Evolutionary conservation across 2,113 vertebrate genomes (phyloP).

Genomic region (Pseudonaja textilis): DNA sequence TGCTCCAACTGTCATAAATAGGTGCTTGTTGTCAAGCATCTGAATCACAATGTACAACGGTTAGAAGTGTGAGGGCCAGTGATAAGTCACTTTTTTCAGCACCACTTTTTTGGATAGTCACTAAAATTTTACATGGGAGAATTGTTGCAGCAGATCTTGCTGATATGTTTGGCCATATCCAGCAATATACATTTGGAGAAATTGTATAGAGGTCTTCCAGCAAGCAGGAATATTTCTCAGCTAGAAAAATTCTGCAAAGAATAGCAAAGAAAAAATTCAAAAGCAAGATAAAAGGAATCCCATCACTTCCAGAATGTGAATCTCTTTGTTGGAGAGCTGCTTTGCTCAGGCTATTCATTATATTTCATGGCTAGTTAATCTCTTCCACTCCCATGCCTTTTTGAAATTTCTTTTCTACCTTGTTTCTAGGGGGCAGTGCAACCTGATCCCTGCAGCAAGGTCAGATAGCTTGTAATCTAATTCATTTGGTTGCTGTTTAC

Average conservation of each 20-base stretch:
- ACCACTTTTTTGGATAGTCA: not conserved
- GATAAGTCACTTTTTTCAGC: not conserved
- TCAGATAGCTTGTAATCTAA: constrained; percentile 28
- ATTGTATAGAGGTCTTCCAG: not conserved
- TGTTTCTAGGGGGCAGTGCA: constrained; percentile 26
- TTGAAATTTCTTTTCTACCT: constrained; percentile 34
- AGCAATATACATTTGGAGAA: not conserved
- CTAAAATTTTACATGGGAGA: not conserved
- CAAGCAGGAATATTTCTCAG: not conserved
- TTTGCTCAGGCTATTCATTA: not conserved
- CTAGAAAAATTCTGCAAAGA: not conserved
- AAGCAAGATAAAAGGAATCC: not conserved
- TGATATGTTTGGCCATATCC: not conserved
- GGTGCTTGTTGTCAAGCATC: not conserved
- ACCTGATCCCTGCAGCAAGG: constrained; percentile 24
- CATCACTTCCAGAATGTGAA: not conserved
- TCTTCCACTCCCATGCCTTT: not conserved
- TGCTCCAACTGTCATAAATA: not conserved
- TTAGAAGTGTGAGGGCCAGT: not conserved
- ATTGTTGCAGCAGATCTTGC: not conserved
- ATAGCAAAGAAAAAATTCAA: not conserved
- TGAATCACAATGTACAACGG: not conserved
- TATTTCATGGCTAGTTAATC: constrained; percentile 13
- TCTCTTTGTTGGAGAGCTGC: not conserved
- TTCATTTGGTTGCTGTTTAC: constrained; percentile 3